Conservation (phyloP, 2,888 invertebrate genomes). For the Lathronympha strigana region DNA sequence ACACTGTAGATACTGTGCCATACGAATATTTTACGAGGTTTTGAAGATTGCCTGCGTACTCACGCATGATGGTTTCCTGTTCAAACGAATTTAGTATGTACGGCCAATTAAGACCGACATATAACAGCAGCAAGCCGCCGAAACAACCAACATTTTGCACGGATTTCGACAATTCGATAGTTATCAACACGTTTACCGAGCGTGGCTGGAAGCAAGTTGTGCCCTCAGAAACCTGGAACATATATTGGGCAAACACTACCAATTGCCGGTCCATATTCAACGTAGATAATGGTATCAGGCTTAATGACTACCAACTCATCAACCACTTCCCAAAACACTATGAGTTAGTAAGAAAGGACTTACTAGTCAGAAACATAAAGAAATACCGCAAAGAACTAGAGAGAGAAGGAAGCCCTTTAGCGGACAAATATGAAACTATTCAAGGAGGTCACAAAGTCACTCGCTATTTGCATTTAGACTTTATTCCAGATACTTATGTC, state of each 20-base stretch:
- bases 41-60: not conserved
- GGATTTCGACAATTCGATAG: conserved; percentile 93
- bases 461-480: conserved; percentile 90
- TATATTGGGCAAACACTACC: conserved; percentile 94
- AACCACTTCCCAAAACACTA: conserved; percentile 97
- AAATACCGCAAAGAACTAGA: conserved; percentile 93
- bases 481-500: conserved; percentile 95
- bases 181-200: conserved; percentile 93
- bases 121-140: conserved; percentile 10
- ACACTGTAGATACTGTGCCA: too few species aligned
- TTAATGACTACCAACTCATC: conserved; percentile 93
- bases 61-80: conserved; percentile 3
- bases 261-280: conserved; percentile 93
- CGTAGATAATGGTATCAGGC: conserved; percentile 93
- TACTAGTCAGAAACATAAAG: conserved; percentile 95
- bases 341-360: conserved; percentile 94
- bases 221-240: conserved; percentile 95
- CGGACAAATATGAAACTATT: conserved; percentile 83
- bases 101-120: conserved; percentile 8
- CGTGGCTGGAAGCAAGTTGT: conserved; percentile 92
- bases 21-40: too few species aligned
- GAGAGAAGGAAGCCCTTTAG: conserved; percentile 90
- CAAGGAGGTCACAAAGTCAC: conserved; percentile 84
- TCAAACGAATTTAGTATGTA: conserved; percentile 10
- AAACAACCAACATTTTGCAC: conserved; percentile 86